Base-by-base conservation (phyloP, 2,888 invertebrate genomes). In the Ornithoptera alexandrae region DNA sequence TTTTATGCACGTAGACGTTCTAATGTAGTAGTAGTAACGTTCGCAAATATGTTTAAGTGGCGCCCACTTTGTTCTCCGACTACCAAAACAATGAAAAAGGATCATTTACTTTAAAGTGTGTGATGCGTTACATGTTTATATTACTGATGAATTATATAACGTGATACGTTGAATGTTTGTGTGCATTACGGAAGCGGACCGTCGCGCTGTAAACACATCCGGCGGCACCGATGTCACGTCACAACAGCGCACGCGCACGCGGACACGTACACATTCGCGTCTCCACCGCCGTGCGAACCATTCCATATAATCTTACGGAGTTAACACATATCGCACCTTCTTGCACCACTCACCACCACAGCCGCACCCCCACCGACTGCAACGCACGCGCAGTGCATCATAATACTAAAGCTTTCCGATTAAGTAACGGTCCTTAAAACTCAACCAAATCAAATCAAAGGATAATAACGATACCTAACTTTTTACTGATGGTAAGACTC, bases 381-480 rank as follows among this genome's bases (percentile, higher is more conserved):
- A 81, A 76, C 71, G 72, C 68, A 65, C 83, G 85, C 81, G 86
- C 75, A 72, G 71, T 72, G 85, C 78, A 84, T 87, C 74, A 70
- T 77, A 78, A 87, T 82, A 79, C 77, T 75, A 75, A 73, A 79
- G 76, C 76, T 78, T 74, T 73, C 73, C 72, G 75, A 85, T 86
- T 82, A 78, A 72, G 79, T 79, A 85, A 85, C 77, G 30, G 64
- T 62, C 74, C 76, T 84, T 82, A 81, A 82, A 82, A 83, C 83
- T 76, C 5, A 15, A 56, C 46, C 15, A 12, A 46, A 15, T 46
- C 15, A 46, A 46, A 15, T 46, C 15, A 15, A 46, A 46, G 46
- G 2, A 15, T 46, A 46, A 46, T 2, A 46, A 12, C 12, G 10
- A 4, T 46, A 46, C 30, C 3, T 30, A 0, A 30, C 30, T 30